Evolutionary conservation across 2,888 invertebrate genomes (phyloP), one percentile per base, ranked within the genome.

Genomic region (Caradrina kadenii): DNA sequence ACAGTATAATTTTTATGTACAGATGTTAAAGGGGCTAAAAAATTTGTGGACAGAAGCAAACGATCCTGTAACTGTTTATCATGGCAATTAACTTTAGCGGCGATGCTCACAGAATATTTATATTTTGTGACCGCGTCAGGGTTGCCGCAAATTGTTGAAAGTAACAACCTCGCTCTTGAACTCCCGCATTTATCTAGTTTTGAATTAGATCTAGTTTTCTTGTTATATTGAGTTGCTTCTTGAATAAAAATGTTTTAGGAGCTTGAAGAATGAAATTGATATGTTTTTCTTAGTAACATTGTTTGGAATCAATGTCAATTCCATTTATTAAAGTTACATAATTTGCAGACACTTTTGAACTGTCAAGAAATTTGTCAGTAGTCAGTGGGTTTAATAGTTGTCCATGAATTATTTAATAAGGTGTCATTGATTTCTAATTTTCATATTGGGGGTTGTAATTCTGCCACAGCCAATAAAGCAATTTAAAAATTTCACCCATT

Each of bases 21-120:
- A 66, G 54, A 75, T 76, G 75, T 81, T 68, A 70, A 72, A 75
- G 53, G 63, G 63, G 63, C 74, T 73, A 78, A 71, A 67, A 69
- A 69, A 69, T 77, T 82, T 69, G 79, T 71, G 79, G 72, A 75
- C 76, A 82, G 62, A 77, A 75, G 80, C 82, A 90, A 89, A 88
- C 85, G 85, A 86, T 87, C 76, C 82, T 81, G 79, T 85, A 86
- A 88, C 84, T 87, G 88, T 90, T 91, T 90, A 89, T 90, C 89
- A 83, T 83, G 83, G 90, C 90, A 90, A 91, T 91, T 91, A 91
- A 89, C 86, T 89, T 81, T 65, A 66, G 68, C 76, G 75, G 69
- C 80, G 87, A 87, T 82, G 89, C 82, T 76, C 53, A 56, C 71
- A 59, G 87, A 82, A 86, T 84, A 82, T 85, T 26, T 26, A 86